Evolutionary conservation across 1,140 invertebrate genomes (phyloP).

Genomic region (Macrocentrus cingulum): DNA sequence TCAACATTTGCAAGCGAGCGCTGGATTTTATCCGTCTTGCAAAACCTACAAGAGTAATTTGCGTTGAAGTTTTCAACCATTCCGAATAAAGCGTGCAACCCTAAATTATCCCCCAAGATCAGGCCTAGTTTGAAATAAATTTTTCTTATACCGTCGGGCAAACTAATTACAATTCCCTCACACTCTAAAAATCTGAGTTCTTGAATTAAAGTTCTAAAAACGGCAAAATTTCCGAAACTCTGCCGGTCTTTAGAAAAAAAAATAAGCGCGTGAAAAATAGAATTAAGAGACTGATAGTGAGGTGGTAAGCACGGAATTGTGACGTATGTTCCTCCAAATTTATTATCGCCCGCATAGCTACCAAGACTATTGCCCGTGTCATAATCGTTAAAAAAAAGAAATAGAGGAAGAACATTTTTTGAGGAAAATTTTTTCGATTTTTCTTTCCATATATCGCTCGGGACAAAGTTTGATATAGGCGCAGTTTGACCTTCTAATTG

Average conservation of each 20-base stretch:
- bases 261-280: slow-evolving; percentile 30
- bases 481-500: slow-evolving; percentile 15
- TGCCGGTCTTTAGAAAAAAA: slow-evolving; percentile 31
- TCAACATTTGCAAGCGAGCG: neutral
- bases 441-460: slow-evolving; percentile 23
- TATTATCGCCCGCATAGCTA: slow-evolving; percentile 30
- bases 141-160: slow-evolving; percentile 11
- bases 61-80: neutral
- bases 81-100: neutral
- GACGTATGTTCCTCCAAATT: slow-evolving; percentile 31
- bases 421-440: neutral
- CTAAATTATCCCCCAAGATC: neutral
- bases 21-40: neutral
- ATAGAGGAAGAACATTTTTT: slow-evolving; percentile 28
- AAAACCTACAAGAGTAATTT: neutral
- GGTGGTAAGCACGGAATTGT: slow-evolving; percentile 31
- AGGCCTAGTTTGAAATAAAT: slow-evolving; percentile 14
- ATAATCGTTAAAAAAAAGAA: slow-evolving; percentile 34
- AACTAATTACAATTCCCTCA: slow-evolving; percentile 24
- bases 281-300: slow-evolving; percentile 21
- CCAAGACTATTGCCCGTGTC: slow-evolving; percentile 33
- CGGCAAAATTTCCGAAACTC: slow-evolving; percentile 25
- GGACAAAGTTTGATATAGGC: slow-evolving; percentile 25
- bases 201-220: slow-evolving; percentile 28
- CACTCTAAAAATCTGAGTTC: slow-evolving; percentile 28